phyloP scores from a whole-genome alignment of 2,797 vertebrate species.

The Myotis vivesi region DNA sequence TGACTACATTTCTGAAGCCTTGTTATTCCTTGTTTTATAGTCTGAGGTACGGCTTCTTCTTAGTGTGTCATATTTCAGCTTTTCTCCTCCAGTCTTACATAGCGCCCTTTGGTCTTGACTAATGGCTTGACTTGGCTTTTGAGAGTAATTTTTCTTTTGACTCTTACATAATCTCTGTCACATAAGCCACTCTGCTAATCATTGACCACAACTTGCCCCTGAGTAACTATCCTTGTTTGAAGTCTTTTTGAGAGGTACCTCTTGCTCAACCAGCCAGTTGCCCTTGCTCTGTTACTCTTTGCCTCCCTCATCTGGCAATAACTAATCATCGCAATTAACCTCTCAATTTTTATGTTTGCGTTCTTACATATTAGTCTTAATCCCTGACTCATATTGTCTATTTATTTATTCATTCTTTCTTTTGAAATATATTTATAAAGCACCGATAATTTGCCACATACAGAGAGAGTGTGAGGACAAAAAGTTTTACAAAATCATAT shows the following conservation, averaged over 20 bases:
- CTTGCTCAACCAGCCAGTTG: not conserved
- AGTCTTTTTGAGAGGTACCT: not conserved
- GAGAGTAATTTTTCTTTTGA: not conserved
- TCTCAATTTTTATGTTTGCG: not conserved
- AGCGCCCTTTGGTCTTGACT: not conserved
- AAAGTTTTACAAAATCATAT: not conserved
- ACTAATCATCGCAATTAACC: not conserved
- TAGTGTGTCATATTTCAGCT: not conserved
- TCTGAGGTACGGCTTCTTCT: not conserved
- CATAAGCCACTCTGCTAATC: not conserved
- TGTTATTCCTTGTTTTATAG: not conserved
- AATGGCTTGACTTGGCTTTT: not conserved
- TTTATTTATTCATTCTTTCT: not conserved
- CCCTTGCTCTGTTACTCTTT: constrained; percentile 28
- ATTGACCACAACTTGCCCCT: not conserved
- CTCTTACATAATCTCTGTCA: not conserved
- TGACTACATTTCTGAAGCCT: constrained; percentile 35
- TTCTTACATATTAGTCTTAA: not conserved
- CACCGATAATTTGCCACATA: not conserved
- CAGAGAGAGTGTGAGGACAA: not conserved
- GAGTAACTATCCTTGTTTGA: not conserved
- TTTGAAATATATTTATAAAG: not conserved
- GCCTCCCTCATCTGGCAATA: not conserved
- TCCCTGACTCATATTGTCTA: not conserved
- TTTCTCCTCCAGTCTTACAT: not conserved